A percentile compares a stretch with the other conserved stretches of the same genome.
phyloP scores from a whole-genome alignment of 2,888 invertebrate genomes.

The Lepidochrysops patricia region DNA sequence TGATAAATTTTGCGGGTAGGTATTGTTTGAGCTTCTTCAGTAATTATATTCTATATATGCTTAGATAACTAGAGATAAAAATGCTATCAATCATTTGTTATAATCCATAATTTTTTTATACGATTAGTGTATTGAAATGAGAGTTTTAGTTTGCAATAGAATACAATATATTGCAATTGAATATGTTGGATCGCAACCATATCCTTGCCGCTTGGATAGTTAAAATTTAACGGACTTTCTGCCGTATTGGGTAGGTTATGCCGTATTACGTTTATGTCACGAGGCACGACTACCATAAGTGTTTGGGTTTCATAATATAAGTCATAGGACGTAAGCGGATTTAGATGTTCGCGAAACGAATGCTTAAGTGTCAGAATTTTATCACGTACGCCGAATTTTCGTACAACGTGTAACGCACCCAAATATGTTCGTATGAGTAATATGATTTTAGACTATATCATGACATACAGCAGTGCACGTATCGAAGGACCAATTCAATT shows the following conservation, averaged over 20 bases:
- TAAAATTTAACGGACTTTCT: background rate
- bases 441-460: background rate
- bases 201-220: background rate
- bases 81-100: too few species aligned
- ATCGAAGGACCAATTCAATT: too few species aligned
- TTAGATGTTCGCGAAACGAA: conserved; percentile 34
- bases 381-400: conserved; percentile 33
- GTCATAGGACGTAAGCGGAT: conserved; percentile 7
- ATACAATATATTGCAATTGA: background rate
- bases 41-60: too few species aligned
- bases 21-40: too few species aligned
- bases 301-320: background rate
- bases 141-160: too few species aligned
- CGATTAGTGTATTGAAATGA: too few species aligned
- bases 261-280: background rate
- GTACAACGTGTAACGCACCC: background rate
- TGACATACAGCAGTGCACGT: too few species aligned
- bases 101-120: too few species aligned
- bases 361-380: conserved; percentile 41
- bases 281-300: background rate
- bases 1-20: background rate
- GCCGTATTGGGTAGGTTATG: background rate
- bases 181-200: background rate
- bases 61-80: too few species aligned
- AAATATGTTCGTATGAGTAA: background rate